Evolutionary conservation across 2,797 vertebrate species (phyloP), one percentile per base, ranked within the genome.

Genomic region (Tauraco hartlaubi): DNA sequence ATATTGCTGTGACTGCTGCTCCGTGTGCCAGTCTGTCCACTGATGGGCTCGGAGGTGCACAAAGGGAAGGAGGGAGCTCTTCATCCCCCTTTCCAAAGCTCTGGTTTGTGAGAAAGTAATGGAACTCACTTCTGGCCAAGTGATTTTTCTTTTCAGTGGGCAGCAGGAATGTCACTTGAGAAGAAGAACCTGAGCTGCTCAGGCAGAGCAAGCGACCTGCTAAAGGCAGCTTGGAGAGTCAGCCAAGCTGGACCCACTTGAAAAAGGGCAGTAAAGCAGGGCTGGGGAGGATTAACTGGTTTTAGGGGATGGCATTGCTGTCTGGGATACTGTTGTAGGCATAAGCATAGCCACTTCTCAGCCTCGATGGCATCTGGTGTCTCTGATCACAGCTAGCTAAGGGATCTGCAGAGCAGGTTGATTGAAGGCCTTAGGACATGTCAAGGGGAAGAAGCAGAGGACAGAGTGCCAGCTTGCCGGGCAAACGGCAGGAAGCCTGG

Each of bases 371-470:
- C 74, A 89, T 87, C 67, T 93, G 54, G 41, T 67, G 58, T 80
- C 28, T 88, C 74, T 64, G 64, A 92, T 89, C 92, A 82, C 72
- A 89, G 88, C 78, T 79, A 89, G 67, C 55, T 74, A 41, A 64
- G 74, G 68, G 86, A 71, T 91, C 74, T 89, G 63, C 56, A 77
- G 80, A 74, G 25, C 64, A 80, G 80, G 71, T 52, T 94, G 96
- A 92, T 87, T 94, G 93, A 90, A 95, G 93, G 92, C 93, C 94
- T 85, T 49, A 94, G 88, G 88, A 94, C 85, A 67, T 71, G 90
- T 94, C 83, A 90, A 91, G 80, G 80, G 61, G 85, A 95, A 51
- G 80, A 91, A 95, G 85, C 59, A 26, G 9, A 93, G 95, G 96
- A 94, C 91, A 85, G 95, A 96, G 46, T 51, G 81, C 94, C 92